Evolutionary conservation across 2,888 invertebrate genomes (phyloP).

Genomic region (Trachelus stipa): DNA sequence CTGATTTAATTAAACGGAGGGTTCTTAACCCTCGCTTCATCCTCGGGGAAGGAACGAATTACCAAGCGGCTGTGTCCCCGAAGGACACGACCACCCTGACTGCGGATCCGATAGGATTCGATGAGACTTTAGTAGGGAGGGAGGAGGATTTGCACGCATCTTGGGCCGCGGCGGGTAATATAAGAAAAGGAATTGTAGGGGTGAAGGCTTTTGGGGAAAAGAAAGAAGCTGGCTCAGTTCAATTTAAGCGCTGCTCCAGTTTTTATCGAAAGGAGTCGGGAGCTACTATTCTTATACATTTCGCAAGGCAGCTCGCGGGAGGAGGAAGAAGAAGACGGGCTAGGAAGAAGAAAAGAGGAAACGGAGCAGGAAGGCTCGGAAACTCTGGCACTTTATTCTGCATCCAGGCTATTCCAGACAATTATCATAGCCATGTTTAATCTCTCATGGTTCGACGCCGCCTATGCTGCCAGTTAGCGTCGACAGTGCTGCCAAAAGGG

Average conservation of each 20-base stretch:
- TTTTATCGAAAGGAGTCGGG: neutral
- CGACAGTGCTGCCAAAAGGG: conserved; percentile 31
- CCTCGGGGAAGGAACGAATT: neutral
- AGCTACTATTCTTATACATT: neutral
- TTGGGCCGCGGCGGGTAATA: no score
- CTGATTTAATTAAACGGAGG: conserved; percentile 54
- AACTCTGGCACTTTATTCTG: conserved; percentile 8
- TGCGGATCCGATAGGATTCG: neutral
- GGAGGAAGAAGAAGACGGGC: neutral
- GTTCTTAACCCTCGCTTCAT: conserved; percentile 35
- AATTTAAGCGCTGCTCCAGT: neutral
- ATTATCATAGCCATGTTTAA: conserved; percentile 35
- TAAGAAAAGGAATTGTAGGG: no score
- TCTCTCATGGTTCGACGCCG: conserved; percentile 34
- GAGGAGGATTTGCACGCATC: conserved; percentile 15
- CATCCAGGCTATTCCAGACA: conserved; percentile 29
- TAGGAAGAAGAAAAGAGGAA: no score
- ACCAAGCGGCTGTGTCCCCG: conserved; percentile 1
- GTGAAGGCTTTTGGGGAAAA: no score
- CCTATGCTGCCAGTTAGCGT: conserved; percentile 28
- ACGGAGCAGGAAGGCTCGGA: no score
- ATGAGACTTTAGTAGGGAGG: conserved; percentile 19
- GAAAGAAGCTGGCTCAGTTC: no score
- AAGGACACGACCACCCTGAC: neutral
- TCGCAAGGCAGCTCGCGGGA: neutral